These are phyloP conservation scores for Gallinago solitaria DNA, from an alignment of 2,797 vertebrate species.

Conservation along the genomic window DNA sequence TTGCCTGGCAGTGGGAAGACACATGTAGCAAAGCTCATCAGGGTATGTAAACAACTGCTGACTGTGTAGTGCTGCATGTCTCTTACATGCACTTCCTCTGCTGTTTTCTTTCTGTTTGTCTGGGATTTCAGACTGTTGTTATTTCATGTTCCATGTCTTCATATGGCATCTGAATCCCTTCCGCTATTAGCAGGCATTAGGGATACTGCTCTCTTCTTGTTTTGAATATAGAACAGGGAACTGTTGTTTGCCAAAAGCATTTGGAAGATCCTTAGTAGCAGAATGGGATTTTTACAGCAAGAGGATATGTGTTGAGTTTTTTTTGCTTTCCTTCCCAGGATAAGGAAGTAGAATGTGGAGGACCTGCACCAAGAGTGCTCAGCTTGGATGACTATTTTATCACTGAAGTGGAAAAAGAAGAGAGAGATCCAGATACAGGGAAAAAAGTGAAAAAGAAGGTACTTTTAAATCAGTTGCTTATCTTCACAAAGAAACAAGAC, in stretches of 20 bases:
- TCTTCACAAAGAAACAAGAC: background rate
- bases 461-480: background rate
- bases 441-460: slow-evolving; percentile 95
- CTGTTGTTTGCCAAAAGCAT: background rate
- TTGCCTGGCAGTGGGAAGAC: slow-evolving; percentile 97
- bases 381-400: slow-evolving; percentile 98
- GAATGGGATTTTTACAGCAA: background rate
- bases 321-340: slow-evolving; percentile 80
- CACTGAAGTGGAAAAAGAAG: slow-evolving; percentile 94
- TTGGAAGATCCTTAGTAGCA: background rate
- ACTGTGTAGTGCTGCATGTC: background rate
- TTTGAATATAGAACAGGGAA: background rate
- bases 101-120: background rate
- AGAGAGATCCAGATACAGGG: slow-evolving; percentile 95
- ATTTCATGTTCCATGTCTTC: background rate
- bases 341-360: slow-evolving; percentile 97
- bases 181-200: background rate
- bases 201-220: background rate
- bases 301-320: background rate
- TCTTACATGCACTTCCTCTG: background rate
- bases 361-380: slow-evolving; percentile 94
- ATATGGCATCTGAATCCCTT: background rate
- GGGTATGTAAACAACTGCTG: slow-evolving; percentile 80
- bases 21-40: slow-evolving; percentile 96
- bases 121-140: background rate